Evolutionary conservation across 2,797 vertebrate genomes (phyloP).

Genomic region (Pteropus rufus): DNA sequence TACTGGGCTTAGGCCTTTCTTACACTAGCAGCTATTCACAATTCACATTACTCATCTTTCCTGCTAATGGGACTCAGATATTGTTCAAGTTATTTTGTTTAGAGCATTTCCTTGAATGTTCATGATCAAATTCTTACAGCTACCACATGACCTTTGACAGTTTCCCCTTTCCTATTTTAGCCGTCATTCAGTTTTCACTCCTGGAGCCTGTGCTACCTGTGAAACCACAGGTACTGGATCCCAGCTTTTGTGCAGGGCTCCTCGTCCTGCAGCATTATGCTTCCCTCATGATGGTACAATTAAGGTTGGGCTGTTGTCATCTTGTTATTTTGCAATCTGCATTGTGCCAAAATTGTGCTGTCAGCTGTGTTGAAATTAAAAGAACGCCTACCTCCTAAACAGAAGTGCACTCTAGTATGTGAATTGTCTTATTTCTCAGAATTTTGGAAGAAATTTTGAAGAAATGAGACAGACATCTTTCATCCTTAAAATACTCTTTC

Average conservation of each 20-base stretch:
- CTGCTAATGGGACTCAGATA: not conserved
- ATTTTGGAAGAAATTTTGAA: not conserved
- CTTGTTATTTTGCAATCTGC: not conserved
- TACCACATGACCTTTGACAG: not conserved
- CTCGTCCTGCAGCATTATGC: accelerated
- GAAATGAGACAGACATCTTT: not conserved
- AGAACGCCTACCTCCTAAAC: not conserved
- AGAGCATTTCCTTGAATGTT: not conserved
- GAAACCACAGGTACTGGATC: not conserved
- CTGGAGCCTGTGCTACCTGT: not conserved
- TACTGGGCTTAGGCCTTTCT: not conserved
- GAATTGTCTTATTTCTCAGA: not conserved
- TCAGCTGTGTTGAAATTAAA: not conserved
- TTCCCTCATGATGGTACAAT: accelerated
- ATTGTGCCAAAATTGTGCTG: not conserved
- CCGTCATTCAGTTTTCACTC: not conserved
- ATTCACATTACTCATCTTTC: not conserved
- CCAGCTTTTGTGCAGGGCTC: not conserved
- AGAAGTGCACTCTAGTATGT: not conserved
- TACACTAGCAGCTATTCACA: not conserved
- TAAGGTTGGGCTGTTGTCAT: not conserved
- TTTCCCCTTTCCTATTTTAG: not conserved
- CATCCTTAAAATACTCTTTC: not conserved
- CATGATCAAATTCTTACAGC: not conserved
- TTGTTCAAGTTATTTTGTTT: not conserved